Percentiles rank a stretch among this genome's conserved stretches.
phyloP scores from a whole-genome alignment of 2,888 invertebrate genomes.

The Globia sparganii region DNA sequence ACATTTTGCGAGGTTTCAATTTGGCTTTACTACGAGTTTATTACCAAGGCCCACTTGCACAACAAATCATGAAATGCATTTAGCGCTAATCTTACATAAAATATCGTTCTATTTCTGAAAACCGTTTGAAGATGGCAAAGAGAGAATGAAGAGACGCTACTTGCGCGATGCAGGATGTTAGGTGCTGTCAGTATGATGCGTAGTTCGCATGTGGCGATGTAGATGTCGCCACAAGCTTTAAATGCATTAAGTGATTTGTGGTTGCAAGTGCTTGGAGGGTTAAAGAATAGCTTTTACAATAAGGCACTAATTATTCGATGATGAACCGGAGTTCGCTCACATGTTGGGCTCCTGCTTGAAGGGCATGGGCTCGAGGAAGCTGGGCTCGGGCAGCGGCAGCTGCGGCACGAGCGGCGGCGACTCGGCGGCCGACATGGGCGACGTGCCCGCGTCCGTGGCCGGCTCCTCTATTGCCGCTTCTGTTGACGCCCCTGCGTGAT shows the following conservation, averaged over 20 bases:
- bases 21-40: background rate
- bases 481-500: constrained; percentile 81
- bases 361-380: constrained; percentile 77
- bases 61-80: background rate
- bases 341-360: constrained; percentile 88
- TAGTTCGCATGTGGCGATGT: background rate
- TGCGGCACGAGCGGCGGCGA: constrained; percentile 79
- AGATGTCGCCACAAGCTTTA: background rate
- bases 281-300: background rate
- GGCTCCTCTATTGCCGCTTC: constrained; percentile 78
- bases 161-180: too few species aligned
- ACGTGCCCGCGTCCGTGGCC: constrained; percentile 36
- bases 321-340: constrained; percentile 69
- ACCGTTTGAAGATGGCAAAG: background rate
- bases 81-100: background rate
- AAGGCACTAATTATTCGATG: constrained; percentile 8
- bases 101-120: background rate
- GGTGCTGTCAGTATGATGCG: background rate
- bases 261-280: background rate
- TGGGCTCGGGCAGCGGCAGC: constrained; percentile 72
- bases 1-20: background rate
- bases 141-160: background rate
- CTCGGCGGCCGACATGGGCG: constrained; percentile 63
- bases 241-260: too few species aligned
- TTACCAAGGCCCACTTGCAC: background rate